These are phyloP conservation scores for Cacoxenus indagator DNA, from an alignment of 2,888 invertebrate genomes.

Conservation along the genomic window DNA sequence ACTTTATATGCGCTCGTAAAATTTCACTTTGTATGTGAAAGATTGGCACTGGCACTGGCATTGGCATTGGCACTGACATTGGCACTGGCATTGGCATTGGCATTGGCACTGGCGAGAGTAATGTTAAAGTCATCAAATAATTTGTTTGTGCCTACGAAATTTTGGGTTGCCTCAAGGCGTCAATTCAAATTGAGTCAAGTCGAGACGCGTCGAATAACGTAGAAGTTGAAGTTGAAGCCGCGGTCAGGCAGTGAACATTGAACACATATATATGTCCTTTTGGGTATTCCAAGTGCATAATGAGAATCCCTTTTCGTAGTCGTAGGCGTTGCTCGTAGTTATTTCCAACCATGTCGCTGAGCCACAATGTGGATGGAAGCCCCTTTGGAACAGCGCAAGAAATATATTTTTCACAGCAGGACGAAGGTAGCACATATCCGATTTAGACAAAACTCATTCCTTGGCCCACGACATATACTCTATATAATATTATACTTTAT, in stretches of 20 bases:
- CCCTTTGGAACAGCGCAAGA: neutral
- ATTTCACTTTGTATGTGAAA: neutral
- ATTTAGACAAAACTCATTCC: no score
- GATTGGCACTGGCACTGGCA: neutral
- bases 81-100: neutral
- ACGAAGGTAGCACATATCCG: no score
- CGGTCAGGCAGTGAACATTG: neutral
- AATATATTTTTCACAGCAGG: no score
- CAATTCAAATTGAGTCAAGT: conserved; percentile 8
- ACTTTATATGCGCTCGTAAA: neutral
- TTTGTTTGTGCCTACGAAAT: conserved; percentile 58
- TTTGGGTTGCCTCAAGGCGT: conserved; percentile 24
- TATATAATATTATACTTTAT: no score
- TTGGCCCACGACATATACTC: no score
- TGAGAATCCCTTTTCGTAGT: neutral
- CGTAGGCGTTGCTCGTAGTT: neutral
- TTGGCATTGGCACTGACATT: neutral
- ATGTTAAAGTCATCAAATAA: conserved; percentile 54
- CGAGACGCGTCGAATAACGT: conserved; percentile 5
- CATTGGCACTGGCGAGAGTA: neutral
- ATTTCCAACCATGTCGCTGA: neutral
- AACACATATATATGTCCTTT: conserved; percentile 11
- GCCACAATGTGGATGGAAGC: neutral
- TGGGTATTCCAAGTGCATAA: conserved; percentile 35
- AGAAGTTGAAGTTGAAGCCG: neutral